Evolutionary conservation across 2,113 vertebrate genomes (phyloP).

Genomic region (Corythornis cristatus): DNA sequence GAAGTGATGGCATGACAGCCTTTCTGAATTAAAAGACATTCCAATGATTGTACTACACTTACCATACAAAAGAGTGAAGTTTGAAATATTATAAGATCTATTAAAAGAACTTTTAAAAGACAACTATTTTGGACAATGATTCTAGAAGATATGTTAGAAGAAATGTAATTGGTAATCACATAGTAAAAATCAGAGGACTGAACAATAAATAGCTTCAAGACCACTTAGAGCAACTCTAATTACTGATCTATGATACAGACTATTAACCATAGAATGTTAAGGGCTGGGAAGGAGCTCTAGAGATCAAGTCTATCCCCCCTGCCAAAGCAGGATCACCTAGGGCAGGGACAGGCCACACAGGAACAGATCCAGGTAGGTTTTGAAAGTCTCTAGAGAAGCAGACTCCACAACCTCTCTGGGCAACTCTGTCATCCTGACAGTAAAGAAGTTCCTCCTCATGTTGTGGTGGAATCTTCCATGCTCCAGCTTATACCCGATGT

Average conservation of each 20-base stretch:
- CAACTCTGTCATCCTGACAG: too few relatives aligned
- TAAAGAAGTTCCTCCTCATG: too few relatives aligned
- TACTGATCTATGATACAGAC: background rate
- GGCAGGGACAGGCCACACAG: too few relatives aligned
- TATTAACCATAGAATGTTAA: background rate
- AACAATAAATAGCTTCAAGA: background rate
- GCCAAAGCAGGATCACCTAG: too few relatives aligned
- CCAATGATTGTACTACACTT: background rate
- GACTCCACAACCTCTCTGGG: too few relatives aligned
- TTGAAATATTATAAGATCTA: background rate
- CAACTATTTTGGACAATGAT: background rate
- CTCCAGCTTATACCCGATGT: too few relatives aligned
- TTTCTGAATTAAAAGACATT: background rate
- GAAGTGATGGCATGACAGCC: background rate
- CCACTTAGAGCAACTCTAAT: background rate
- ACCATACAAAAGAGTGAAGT: background rate
- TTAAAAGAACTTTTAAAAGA: background rate
- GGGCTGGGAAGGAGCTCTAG: too few relatives aligned
- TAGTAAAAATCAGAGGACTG: background rate
- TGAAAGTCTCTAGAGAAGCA: too few relatives aligned
- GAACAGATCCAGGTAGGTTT: too few relatives aligned
- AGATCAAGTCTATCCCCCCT: too few relatives aligned
- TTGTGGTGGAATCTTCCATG: too few relatives aligned
- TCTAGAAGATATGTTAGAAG: background rate
- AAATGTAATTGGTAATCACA: background rate